phyloP scores from a whole-genome alignment of 2,113 vertebrate species.

The Cranoglanis bouderius region DNA sequence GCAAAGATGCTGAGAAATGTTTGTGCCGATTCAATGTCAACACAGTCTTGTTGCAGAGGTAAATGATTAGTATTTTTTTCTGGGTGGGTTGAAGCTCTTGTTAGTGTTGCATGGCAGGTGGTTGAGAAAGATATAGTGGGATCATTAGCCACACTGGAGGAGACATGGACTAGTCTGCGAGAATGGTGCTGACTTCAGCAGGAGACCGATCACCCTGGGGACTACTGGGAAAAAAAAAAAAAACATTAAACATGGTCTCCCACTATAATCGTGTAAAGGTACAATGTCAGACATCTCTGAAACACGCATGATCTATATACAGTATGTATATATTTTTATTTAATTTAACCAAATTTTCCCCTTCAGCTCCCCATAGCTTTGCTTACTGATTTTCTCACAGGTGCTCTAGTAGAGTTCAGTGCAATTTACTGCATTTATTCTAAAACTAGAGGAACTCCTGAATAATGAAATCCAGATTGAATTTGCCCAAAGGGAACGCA shows the following conservation, averaged over 20 bases:
- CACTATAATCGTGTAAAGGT: not conserved
- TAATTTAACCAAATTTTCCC: not conserved
- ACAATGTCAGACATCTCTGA: not conserved
- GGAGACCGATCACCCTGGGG: not conserved
- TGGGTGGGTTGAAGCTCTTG: slow-evolving; percentile 28
- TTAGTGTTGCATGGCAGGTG: slow-evolving; percentile 32
- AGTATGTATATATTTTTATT: too few relatives aligned
- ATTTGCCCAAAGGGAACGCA: not conserved
- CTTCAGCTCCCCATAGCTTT: not conserved
- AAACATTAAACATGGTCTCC: slow-evolving; percentile 18
- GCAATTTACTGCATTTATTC: not conserved
- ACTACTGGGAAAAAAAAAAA: slow-evolving; percentile 5
- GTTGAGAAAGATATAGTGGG: slow-evolving; percentile 37
- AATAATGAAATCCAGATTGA: not conserved
- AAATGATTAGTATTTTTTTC: slow-evolving; percentile 33
- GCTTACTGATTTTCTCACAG: not conserved
- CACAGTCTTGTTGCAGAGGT: slow-evolving; percentile 8
- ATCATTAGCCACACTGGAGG: slow-evolving; percentile 34
- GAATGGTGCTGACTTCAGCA: slow-evolving; percentile 36
- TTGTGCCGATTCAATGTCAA: not conserved
- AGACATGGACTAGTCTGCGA: slow-evolving; percentile 18
- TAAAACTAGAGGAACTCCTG: not conserved
- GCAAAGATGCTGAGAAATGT: not conserved
- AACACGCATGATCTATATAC: not conserved
- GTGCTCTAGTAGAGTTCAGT: not conserved